A percentile compares a stretch with the other conserved stretches of the same genome.
These are phyloP conservation scores for Apeira syringaria DNA, from an alignment of 2,888 invertebrate genomes.

Conservation along the genomic window DNA sequence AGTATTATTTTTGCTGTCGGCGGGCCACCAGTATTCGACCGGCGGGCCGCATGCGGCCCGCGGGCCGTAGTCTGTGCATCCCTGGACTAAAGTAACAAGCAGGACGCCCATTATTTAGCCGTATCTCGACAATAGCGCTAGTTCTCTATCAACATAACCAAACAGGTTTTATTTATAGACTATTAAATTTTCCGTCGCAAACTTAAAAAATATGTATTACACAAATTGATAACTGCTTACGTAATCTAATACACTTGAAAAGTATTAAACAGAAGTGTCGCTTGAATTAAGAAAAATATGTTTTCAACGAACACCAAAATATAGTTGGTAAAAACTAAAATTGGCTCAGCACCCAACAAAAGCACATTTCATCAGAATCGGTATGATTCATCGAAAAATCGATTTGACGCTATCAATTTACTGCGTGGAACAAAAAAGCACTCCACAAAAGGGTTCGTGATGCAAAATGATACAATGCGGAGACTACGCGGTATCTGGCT, in stretches of 20 bases:
- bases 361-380: constrained; percentile 39
- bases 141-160: constrained; percentile 37
- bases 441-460: constrained; percentile 58
- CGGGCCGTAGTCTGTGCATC: no score
- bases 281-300: constrained; percentile 9
- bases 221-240: constrained; percentile 11
- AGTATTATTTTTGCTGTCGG: no score
- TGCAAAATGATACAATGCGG: constrained; percentile 53
- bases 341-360: constrained; percentile 32
- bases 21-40: no score
- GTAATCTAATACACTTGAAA: constrained; percentile 11
- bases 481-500: constrained; percentile 46
- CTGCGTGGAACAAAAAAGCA: constrained; percentile 49
- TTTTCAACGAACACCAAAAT: constrained; percentile 13
- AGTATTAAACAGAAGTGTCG: constrained; percentile 1
- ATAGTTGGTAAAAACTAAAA: constrained; percentile 30
- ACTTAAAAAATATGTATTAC: constrained; percentile 15
- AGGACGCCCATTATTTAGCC: constrained; percentile 59
- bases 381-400: constrained; percentile 64
- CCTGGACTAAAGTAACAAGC: constrained; percentile 51
- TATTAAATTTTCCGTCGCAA: constrained; percentile 32
- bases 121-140: constrained; percentile 55
- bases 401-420: constrained; percentile 58
- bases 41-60: no score
- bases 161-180: constrained; percentile 55